phyloP scores from a whole-genome alignment of 2,888 invertebrate species.

The Drosophila kambysellisi region DNA sequence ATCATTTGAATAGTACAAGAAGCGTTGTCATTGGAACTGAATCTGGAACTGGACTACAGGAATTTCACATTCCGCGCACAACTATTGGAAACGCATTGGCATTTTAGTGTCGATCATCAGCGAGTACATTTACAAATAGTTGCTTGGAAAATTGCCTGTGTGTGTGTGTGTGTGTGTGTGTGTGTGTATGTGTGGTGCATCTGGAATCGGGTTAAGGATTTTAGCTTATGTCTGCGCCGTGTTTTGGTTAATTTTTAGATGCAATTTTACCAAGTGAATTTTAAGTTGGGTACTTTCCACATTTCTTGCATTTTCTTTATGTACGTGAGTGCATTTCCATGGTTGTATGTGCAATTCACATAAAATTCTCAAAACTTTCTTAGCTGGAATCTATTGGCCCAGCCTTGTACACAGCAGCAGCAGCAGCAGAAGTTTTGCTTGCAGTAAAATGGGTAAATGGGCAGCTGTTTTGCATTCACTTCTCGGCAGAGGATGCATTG shows the following conservation, averaged over 20 bases:
- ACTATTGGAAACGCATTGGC: slow-evolving; percentile 48
- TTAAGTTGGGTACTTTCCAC: background rate
- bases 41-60: slow-evolving; percentile 53
- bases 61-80: slow-evolving; percentile 44
- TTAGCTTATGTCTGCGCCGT: background rate
- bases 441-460: slow-evolving; percentile 16
- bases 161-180: background rate
- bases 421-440: slow-evolving; percentile 5
- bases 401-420: slow-evolving; percentile 7
- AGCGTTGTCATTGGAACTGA: slow-evolving; percentile 51
- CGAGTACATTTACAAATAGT: slow-evolving; percentile 38
- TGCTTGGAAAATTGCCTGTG: slow-evolving; percentile 12
- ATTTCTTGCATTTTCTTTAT: background rate
- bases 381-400: slow-evolving; percentile 21
- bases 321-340: background rate
- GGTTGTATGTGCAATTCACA: background rate
- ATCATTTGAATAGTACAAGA: slow-evolving; percentile 63
- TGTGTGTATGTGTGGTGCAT: background rate
- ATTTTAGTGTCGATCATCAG: slow-evolving; percentile 45
- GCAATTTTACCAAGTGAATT: background rate
- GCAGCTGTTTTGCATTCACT: slow-evolving; percentile 29
- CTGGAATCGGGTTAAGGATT: background rate
- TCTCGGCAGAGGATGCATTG: slow-evolving; percentile 42
- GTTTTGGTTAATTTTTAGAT: background rate
- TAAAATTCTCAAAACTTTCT: slow-evolving; percentile 1